Conservation (phyloP, 2,797 vertebrate genomes). For the Catharus ustulatus region DNA sequence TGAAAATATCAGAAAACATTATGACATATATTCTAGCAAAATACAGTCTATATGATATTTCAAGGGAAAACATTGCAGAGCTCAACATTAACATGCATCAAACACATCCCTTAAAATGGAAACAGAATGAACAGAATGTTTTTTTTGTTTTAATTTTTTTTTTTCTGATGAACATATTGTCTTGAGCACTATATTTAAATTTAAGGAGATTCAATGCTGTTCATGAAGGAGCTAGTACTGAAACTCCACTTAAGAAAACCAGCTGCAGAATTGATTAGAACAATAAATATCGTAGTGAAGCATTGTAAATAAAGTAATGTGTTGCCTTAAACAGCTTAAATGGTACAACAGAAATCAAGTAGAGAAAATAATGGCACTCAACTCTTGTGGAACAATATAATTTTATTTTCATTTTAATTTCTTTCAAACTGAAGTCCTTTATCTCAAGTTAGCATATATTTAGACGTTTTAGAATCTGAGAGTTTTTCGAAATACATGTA, state of each 20-base stretch:
- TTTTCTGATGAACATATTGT: slow-evolving; percentile 49
- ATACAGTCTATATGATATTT: slow-evolving; percentile 1
- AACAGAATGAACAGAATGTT: not conserved
- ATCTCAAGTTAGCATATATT: not conserved
- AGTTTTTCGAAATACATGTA: not conserved
- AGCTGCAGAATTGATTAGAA: slow-evolving; percentile 40
- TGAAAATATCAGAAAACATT: slow-evolving; percentile 44
- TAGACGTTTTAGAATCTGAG: not conserved
- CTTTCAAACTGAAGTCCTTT: not conserved
- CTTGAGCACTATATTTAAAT: slow-evolving; percentile 40
- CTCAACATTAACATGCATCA: slow-evolving; percentile 28
- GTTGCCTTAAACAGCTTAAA: slow-evolving; percentile 29
- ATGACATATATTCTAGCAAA: not conserved
- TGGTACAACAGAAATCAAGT: not conserved
- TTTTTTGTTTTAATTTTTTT: not conserved
- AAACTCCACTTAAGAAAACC: slow-evolving; percentile 27
- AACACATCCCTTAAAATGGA: slow-evolving; percentile 22
- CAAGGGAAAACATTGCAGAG: slow-evolving; percentile 24
- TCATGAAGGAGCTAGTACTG: not conserved
- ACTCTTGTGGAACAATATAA: not conserved
- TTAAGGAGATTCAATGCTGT: slow-evolving; percentile 10
- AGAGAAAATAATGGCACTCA: not conserved
- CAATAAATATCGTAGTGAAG: slow-evolving; percentile 44
- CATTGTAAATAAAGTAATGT: slow-evolving; percentile 41
- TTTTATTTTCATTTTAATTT: not conserved